Conservation (phyloP, 2,888 invertebrate genomes). For the Cataglyphis altisquamis region DNA sequence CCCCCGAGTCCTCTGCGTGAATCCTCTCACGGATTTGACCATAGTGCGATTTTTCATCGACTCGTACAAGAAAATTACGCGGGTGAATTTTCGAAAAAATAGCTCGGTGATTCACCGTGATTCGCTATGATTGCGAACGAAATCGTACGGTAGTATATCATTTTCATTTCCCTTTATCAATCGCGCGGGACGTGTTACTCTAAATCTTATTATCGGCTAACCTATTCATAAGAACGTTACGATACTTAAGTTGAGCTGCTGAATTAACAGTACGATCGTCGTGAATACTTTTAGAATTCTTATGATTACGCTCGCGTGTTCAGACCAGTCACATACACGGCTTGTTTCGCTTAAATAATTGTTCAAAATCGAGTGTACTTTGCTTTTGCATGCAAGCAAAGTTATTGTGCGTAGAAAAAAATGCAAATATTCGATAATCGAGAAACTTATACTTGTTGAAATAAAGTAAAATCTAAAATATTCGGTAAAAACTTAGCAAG, state of each 20-base stretch:
- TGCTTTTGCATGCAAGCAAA: not conserved
- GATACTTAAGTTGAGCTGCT: constrained; percentile 79
- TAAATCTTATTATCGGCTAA: constrained; percentile 66
- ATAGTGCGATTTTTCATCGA: constrained; percentile 1
- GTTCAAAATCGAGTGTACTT: not conserved
- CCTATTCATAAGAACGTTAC: constrained; percentile 70
- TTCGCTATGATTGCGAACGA: constrained; percentile 51
- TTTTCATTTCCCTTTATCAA: constrained; percentile 54
- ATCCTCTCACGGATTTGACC: constrained; percentile 17
- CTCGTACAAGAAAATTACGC: constrained; percentile 31
- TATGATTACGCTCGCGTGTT: constrained; percentile 67
- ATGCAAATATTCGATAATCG: not conserved
- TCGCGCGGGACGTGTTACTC: constrained; percentile 50
- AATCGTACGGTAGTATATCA: constrained; percentile 47
- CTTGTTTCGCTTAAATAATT: constrained; percentile 12
- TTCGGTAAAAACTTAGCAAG: not conserved
- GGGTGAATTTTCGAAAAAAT: constrained; percentile 42
- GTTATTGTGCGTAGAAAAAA: constrained; percentile 10
- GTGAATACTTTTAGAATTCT: constrained; percentile 67
- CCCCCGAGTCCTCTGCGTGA: constrained; percentile 17
- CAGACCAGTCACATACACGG: constrained; percentile 49
- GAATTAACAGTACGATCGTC: constrained; percentile 75
- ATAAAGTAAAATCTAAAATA: not conserved
- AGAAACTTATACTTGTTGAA: not conserved
- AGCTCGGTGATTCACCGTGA: constrained; percentile 27